Base-by-base conservation (phyloP, 2,797 vertebrate species). In the Alcedo quadribrachys region DNA sequence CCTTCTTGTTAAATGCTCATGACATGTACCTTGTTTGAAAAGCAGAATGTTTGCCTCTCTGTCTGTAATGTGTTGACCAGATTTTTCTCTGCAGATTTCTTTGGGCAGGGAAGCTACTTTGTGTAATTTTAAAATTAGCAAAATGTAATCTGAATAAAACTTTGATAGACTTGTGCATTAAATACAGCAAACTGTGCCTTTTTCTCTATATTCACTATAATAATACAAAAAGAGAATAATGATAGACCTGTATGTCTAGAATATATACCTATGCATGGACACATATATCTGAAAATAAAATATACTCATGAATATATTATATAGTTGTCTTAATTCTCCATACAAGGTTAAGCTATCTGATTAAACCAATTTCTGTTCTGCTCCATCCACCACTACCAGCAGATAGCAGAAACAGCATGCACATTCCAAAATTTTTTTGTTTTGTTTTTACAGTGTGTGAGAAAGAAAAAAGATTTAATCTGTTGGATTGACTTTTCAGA, bases 271-370 rank as follows among this genome's bases (percentile, higher is more conserved):
- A 79, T 71, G 65, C 61, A 62, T 54, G 45, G 58, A 79, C 33
- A 67, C 68, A 80, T 92, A 71, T 66, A 50, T 80, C 78, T 92
- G 81, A 73, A 92, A 92, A 82, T 62, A 92, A 95, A 93, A 91
- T 87, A 89, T 40, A 84, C 55, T 53, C 32, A 58, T 27, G 68
- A 92, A 84, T 87, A 89, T 57, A 61, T 90, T 89, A 75, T 85
- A 69, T 62, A 84, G 75, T 61, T 87, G 65, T 69, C 88, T 94
- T 68, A 81, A 40, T 85, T 93, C 62, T 91, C 62, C 35, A 32
- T 77, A 54, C 73, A 96, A 93, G 93, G 90, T 96, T 94, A 94
- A 92, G 50, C 37, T 84, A 67, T 68, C 57, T 93, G 95, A 93
- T 93, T 93, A 92, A 95, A 90, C 90, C 83, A 82, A 90, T 65